phyloP scores from a whole-genome alignment of 2,888 invertebrate species.

The Altica lythri region DNA sequence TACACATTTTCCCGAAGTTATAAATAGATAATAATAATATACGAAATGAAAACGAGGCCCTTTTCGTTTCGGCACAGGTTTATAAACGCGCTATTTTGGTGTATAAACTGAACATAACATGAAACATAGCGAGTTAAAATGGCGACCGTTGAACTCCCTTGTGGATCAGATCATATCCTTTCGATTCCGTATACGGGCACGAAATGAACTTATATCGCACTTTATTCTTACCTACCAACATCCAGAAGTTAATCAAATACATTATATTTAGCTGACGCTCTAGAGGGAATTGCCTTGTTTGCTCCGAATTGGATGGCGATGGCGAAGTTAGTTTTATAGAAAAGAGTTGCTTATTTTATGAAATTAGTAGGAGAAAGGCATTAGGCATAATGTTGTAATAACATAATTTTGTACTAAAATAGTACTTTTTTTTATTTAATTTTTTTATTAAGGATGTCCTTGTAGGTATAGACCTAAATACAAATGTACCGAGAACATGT shows the following conservation, averaged over 20 bases:
- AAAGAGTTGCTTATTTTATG: no score
- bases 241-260: slow-evolving; percentile 28
- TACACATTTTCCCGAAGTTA: slow-evolving; percentile 24
- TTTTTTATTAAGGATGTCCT: no score
- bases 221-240: slow-evolving; percentile 27
- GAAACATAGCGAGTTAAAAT: slow-evolving; percentile 51
- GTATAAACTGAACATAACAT: slow-evolving; percentile 56
- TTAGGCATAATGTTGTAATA: no score
- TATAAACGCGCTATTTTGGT: slow-evolving; percentile 56
- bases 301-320: slow-evolving; percentile 31
- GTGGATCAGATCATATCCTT: slow-evolving; percentile 29
- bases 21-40: slow-evolving; percentile 54
- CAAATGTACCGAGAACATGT: no score
- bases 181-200: slow-evolving; percentile 34
- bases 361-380: no score
- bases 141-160: slow-evolving; percentile 45
- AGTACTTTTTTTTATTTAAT: no score
- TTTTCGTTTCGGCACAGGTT: slow-evolving; percentile 55
- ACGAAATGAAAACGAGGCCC: slow-evolving; percentile 55
- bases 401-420: no score
- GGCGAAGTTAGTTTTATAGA: slow-evolving; percentile 15
- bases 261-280: slow-evolving; percentile 35
- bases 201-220: slow-evolving; percentile 35
- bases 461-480: no score
- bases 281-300: slow-evolving; percentile 33